Evolutionary conservation across 1,140 invertebrate species (phyloP).

Genomic region (Drosophila bifasciata): DNA sequence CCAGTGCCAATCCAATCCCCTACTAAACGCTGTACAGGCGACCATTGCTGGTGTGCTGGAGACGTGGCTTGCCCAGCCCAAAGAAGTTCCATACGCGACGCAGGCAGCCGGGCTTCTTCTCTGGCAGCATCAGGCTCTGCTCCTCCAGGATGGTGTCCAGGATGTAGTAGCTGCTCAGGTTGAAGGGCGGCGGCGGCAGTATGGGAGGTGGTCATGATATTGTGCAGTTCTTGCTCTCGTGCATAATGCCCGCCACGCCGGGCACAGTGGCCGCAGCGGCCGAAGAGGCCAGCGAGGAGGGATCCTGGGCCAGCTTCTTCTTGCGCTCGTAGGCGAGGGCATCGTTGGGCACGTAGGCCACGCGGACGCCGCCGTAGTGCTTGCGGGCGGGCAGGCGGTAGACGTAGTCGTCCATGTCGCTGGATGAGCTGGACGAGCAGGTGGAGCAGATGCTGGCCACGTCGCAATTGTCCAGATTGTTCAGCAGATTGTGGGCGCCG

Average conservation of each 20-base stretch:
- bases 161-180: conserved; percentile 80
- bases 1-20: not conserved
- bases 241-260: conserved; percentile 56
- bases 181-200: conserved; percentile 75
- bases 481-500: conserved; percentile 55
- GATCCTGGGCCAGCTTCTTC: conserved; percentile 85
- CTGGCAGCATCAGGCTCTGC: conserved; percentile 73
- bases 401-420: conserved; percentile 92
- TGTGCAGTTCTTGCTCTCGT: conserved; percentile 80
- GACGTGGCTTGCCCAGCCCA: conserved; percentile 55
- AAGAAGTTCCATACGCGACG: conserved; percentile 76
- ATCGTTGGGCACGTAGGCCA: conserved; percentile 95
- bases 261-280: not conserved
- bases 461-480: conserved; percentile 86
- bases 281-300: conserved; percentile 43
- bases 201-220: conserved; percentile 83
- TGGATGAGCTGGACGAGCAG: conserved; percentile 90
- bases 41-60: conserved; percentile 40
- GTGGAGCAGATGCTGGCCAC: conserved; percentile 93
- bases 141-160: conserved; percentile 80
- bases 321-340: conserved; percentile 91
- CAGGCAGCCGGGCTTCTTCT: conserved; percentile 79
- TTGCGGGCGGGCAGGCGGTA: conserved; percentile 91
- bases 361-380: conserved; percentile 93
- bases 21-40: conserved; percentile 59